Evolutionary conservation across 2,797 vertebrate genomes (phyloP).

Genomic region (Parambassis ranga): DNA sequence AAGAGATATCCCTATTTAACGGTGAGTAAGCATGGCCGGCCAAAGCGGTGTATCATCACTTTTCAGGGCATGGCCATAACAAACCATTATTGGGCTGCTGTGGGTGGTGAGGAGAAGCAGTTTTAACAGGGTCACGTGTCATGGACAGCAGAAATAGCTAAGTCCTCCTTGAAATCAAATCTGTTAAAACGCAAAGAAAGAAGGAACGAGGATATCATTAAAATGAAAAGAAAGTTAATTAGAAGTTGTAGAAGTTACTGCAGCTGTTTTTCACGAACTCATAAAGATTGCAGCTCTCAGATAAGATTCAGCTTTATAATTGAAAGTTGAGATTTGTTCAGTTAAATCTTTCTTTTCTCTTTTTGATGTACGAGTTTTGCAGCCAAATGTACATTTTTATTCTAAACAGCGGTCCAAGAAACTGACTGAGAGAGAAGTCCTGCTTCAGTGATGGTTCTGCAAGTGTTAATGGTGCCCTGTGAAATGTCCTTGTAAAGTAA

Average conservation of each 20-base stretch:
- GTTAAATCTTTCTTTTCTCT: not conserved
- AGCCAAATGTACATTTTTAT: not conserved
- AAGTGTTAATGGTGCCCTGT: not conserved
- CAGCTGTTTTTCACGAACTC: not conserved
- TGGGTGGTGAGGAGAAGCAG: constrained; percentile 17
- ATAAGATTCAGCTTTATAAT: not conserved
- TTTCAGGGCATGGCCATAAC: constrained; percentile 58
- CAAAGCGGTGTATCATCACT: constrained; percentile 61
- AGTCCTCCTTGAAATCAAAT: constrained; percentile 18
- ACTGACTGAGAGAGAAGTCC: not conserved
- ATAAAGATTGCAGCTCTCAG: not conserved
- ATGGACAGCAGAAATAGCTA: not conserved
- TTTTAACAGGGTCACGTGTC: constrained; percentile 30
- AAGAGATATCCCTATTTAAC: constrained; percentile 65
- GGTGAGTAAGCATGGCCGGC: constrained; percentile 55
- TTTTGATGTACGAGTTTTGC: not conserved
- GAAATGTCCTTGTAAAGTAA: not conserved
- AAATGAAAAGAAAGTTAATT: not conserved
- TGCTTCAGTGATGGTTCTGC: not conserved
- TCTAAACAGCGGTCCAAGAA: not conserved
- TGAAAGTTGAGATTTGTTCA: not conserved
- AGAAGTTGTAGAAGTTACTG: not conserved
- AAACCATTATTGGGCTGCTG: constrained; percentile 42
- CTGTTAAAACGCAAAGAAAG: not conserved
- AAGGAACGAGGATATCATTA: not conserved